These are phyloP conservation scores for Ariopsis seemanni DNA, from an alignment of 2,113 vertebrate genomes.

Conservation along the genomic window DNA sequence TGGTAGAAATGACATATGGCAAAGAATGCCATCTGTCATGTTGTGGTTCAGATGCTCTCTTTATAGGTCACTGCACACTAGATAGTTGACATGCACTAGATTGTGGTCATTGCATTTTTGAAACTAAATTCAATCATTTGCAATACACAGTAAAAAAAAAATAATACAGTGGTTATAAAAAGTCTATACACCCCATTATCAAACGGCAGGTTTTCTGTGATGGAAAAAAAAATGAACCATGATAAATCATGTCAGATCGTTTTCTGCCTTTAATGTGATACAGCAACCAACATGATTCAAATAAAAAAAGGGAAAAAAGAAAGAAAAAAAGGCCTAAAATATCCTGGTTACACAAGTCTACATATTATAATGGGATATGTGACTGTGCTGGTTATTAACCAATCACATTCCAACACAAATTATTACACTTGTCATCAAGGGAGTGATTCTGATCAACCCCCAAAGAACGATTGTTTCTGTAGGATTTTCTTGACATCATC, in stretches of 20 bases:
- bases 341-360: not conserved
- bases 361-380: not conserved
- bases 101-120: conserved; percentile 61
- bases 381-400: not conserved
- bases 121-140: conserved; percentile 66
- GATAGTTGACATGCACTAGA: conserved; percentile 64
- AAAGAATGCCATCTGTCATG: conserved; percentile 53
- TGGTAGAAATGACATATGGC: conserved; percentile 60
- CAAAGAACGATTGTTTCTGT: not conserved
- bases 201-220: not conserved
- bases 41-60: conserved; percentile 64
- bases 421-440: not conserved
- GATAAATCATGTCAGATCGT: not conserved
- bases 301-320: not conserved
- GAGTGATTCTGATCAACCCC: not conserved
- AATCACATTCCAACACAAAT: not conserved
- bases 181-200: not conserved
- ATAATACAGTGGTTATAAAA: not conserved
- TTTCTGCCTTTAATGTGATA: not conserved
- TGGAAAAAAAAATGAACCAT: not conserved
- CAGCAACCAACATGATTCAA: not conserved
- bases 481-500: not conserved
- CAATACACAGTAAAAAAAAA: conserved; percentile 34
- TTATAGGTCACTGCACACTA: conserved; percentile 62
- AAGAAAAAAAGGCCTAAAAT: not conserved